phyloP scores from a whole-genome alignment of 2,888 invertebrate genomes.

The Nomada hirtipes region DNA sequence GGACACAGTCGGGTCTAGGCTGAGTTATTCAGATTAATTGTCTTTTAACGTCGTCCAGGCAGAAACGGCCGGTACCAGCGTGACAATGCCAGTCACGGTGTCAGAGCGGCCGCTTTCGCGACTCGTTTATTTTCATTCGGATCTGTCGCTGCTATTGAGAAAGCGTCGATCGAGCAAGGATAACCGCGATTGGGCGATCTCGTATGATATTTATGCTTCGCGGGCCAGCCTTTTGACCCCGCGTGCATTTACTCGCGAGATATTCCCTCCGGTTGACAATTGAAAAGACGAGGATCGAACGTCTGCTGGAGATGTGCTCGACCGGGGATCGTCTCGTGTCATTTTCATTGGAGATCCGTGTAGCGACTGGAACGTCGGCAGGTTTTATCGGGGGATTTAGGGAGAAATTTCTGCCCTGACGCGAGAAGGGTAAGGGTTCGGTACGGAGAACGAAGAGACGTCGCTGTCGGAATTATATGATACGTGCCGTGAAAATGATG shows the following conservation, averaged over 20 bases:
- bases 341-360: too few relatives aligned
- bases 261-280: neutral
- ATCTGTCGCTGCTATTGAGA: conserved; percentile 51
- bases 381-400: too few relatives aligned
- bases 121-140: conserved; percentile 65
- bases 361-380: too few relatives aligned
- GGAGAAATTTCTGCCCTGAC: too few relatives aligned
- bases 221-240: conserved; percentile 27
- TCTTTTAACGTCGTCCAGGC: conserved; percentile 74
- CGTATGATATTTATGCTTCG: conserved; percentile 19
- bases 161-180: conserved; percentile 40
- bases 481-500: too few relatives aligned
- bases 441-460: too few relatives aligned
- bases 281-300: conserved; percentile 14
- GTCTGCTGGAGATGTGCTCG: neutral
- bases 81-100: conserved; percentile 74
- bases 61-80: conserved; percentile 52
- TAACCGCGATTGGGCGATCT: conserved; percentile 33
- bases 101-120: conserved; percentile 57
- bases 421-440: too few relatives aligned
- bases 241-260: too few relatives aligned
- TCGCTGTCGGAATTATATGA: too few relatives aligned
- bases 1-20: conserved; percentile 72
- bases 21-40: conserved; percentile 79
- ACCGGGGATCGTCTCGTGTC: neutral